Evolutionary conservation across 2,113 vertebrate species (phyloP), one percentile per base, ranked within the genome.

Genomic region (Trochalopteron elliotii): DNA sequence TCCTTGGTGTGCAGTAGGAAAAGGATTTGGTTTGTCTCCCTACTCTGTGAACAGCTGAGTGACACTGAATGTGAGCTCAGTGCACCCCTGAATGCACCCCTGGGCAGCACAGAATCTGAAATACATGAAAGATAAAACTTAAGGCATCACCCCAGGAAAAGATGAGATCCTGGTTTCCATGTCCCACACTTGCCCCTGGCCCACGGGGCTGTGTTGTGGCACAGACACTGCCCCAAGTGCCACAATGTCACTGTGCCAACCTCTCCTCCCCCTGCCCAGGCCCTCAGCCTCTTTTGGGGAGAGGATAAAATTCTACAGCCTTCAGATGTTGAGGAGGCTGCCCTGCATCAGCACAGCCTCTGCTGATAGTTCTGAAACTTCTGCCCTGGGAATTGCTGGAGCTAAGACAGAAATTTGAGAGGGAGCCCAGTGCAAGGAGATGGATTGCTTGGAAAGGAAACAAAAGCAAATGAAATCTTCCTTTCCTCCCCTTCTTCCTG

Each of bases 351-450:
- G 49, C 82, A 87, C 81, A 93, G 64, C 75, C 91, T 81, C 82
- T 91, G 63, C 74, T 92, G 81, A 88, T 55, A 67, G 40, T 13
- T 74, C 93, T 89, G 63, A 67, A 83, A 93, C 63, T 86, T 33
- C 88, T 89, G 88, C 39, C 92, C 63, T 84, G 96, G 83, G 92
- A 88, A 83, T 92, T 90, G 68, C 76, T 94, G 86, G 39, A 93
- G 83, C 69, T 63, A 52, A 95, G 94, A 81, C 87, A 96, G 93
- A 92, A 91, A 91, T 56, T 79, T 95, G 93, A 97, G 79, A 92
- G 42, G 92, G 89, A 96, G 83, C 83, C 79, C 83, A 69, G 80
- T 45, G 63, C 13, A 9, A 40, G 64, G 75, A 96, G 93, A 96
- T 56, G 35, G 87, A 95, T 90, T 71, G 47, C 85, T 93, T 96